Base-by-base conservation (phyloP, 2,113 vertebrate genomes). In the Microtus oregoni region DNA sequence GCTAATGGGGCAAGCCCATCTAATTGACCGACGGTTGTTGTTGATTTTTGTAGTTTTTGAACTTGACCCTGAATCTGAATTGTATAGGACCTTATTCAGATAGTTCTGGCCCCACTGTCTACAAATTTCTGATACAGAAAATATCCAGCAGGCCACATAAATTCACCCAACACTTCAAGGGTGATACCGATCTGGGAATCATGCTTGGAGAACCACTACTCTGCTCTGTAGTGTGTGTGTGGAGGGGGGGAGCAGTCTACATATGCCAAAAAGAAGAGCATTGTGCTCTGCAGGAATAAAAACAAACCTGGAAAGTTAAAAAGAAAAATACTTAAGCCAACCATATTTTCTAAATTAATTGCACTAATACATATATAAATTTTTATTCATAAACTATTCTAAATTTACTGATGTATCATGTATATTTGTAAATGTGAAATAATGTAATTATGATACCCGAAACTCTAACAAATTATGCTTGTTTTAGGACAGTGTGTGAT, bases 281-380 rank as follows among this genome's bases (percentile, higher is more conserved):
- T 15, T 89, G 15, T 77, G 14, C 15, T 85, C 19, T 65, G 15
- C 52, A 87, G 68, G 65, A 82, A 79, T 41, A 95, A 89, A 91
- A 22, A 63, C 4, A 91, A 44, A 2, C 26, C 47, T 4, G 3
- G 85, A 91, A 92, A 3, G 2, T 61, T 52, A 47, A 20, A 61
- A 83, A 41, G 38, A 1, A 50, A 19, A 91, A 87, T 63, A 90
- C 0, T 92, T 19, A 89, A 35, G 17, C 44, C 72, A 89, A 38
- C 63, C 22, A 92, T n/a, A 1, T 79, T 47, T 52, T 70, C 63
- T 50, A 96, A 89, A 73, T 89, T 76, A 91, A 92, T 28, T 82
- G 5, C 26, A 86, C 19, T 76, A 32, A 28, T 77, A 47, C 7
- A 65, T 44, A 17, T 75, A 47, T 38, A 92, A 47, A 2, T 63